Conservation (phyloP, 2,888 invertebrate species). For the Bruchidius siliquastri region DNA sequence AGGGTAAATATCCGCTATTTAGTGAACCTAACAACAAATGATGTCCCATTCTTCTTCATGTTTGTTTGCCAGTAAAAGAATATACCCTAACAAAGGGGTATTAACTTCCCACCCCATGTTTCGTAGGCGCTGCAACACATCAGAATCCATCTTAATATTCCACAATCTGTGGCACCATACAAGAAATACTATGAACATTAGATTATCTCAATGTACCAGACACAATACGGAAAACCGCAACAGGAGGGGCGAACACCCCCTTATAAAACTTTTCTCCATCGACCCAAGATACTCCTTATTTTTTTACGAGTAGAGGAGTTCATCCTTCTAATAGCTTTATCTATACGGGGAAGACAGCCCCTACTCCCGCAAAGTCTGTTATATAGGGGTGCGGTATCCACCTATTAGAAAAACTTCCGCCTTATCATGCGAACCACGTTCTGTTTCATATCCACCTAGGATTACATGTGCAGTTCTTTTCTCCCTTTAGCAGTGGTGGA, state of each 20-base stretch:
- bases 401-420: conserved; percentile 29
- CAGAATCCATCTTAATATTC: too few species aligned
- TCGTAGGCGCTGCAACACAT: too few species aligned
- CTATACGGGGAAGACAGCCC: neutral
- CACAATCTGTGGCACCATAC: neutral
- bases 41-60: too few species aligned
- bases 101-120: too few species aligned
- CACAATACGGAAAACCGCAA: neutral
- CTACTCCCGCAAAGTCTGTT: neutral
- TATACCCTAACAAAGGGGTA: too few species aligned
- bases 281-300: neutral
- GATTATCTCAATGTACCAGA: neutral
- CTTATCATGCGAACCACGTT: conserved; percentile 33
- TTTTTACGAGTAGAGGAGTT: neutral
- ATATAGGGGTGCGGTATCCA: neutral
- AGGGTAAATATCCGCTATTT: too few species aligned
- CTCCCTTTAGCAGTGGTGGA: neutral
- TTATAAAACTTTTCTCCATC: neutral
- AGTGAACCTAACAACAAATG: too few species aligned
- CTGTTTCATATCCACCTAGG: conserved; percentile 1
- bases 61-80: too few species aligned
- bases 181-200: neutral
- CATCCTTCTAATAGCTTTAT: neutral
- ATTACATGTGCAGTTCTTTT: neutral
- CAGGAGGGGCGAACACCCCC: neutral